A percentile compares a stretch with the other conserved stretches of the same genome.
Conservation (phyloP, 64 coral and sea anemone species). For the Acropora tenuis region DNA sequence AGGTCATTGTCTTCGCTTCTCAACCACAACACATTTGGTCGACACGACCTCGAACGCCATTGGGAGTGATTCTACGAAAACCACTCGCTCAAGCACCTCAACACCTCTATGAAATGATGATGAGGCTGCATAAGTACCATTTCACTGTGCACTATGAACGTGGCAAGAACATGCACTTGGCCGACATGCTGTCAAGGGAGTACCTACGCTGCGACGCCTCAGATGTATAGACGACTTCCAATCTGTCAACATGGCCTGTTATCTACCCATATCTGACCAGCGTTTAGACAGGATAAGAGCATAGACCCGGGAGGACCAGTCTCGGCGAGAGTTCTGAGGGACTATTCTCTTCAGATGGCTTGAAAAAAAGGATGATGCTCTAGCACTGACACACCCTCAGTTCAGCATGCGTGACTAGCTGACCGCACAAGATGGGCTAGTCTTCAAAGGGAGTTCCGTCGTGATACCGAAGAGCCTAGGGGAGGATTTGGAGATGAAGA, state of each 20-base stretch:
- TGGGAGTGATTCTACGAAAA: conserved; percentile 22
- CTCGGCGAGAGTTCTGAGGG: background rate
- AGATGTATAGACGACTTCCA: conserved; percentile 21
- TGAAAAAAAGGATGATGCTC: background rate
- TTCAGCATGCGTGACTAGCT: conserved; percentile 5
- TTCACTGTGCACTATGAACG: background rate
- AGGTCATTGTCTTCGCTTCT: conserved; percentile 43
- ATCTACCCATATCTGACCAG: conserved; percentile 26
- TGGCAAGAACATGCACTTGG: conserved; percentile 47
- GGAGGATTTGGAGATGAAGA: background rate
- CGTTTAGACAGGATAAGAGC: conserved; percentile 8
- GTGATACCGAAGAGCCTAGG: conserved; percentile 30
- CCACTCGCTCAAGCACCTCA: conserved; percentile 12
- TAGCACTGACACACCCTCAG: background rate
- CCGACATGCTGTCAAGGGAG: conserved; percentile 29
- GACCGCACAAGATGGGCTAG: conserved; percentile 40
- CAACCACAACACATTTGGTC: conserved; percentile 45
- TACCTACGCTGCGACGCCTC: background rate
- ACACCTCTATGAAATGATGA: conserved; percentile 14
- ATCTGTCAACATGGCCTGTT: background rate
- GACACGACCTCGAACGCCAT: conserved; percentile 14
- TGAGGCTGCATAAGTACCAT: conserved; percentile 34
- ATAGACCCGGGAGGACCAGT: conserved; percentile 27
- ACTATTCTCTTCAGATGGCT: conserved; percentile 29
- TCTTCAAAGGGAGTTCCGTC: conserved; percentile 16